phyloP scores from a whole-genome alignment of 2,797 vertebrate genomes.

The Tiaroga cobitis region DNA sequence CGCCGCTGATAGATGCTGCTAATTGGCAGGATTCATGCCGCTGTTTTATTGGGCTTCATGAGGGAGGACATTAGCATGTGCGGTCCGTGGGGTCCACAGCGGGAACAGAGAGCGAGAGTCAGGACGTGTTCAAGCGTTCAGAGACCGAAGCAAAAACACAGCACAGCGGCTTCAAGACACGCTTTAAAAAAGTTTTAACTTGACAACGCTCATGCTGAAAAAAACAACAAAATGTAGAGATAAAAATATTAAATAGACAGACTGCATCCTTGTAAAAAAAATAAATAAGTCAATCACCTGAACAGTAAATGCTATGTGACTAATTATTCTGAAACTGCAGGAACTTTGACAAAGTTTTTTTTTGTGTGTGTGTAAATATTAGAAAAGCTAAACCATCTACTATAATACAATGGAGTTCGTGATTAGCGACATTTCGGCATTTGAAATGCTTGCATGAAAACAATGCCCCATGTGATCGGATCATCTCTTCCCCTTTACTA shows the following conservation, averaged over 20 bases:
- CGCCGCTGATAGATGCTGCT: constrained; percentile 83
- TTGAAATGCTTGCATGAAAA: neutral
- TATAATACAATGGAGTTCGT: neutral
- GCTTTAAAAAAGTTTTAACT: neutral
- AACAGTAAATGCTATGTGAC: neutral
- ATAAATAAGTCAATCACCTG: no score
- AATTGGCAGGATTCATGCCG: constrained; percentile 85
- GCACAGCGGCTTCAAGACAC: neutral
- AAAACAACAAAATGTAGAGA: neutral
- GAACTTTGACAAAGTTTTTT: neutral
- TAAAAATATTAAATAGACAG: neutral
- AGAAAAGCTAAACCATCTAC: neutral
- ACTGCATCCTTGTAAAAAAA: neutral
- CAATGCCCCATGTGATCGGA: no score
- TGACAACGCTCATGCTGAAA: neutral
- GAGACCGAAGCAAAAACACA: neutral
- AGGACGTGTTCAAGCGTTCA: neutral
- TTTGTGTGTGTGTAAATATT: no score
- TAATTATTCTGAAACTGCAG: neutral
- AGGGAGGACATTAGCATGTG: constrained; percentile 84
- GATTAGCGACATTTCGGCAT: neutral
- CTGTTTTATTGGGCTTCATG: constrained; percentile 85
- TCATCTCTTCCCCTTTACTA: no score
- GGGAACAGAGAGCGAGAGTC: constrained; percentile 46
- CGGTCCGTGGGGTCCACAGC: constrained; percentile 74